Conservation (phyloP, 2,797 vertebrate species). For the Malurus leucopterus region DNA sequence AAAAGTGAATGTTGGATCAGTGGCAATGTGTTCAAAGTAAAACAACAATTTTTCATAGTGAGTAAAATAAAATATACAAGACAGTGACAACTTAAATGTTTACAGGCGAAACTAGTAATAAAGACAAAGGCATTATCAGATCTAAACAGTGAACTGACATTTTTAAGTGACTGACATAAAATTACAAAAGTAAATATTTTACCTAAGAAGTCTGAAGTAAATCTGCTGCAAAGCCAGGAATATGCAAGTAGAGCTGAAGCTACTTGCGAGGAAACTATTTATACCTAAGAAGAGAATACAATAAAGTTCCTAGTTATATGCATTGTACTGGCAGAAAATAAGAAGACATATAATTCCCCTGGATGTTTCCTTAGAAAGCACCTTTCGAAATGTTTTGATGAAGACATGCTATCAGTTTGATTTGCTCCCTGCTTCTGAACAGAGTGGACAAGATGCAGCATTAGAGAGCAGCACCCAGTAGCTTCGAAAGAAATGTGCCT, state of each 20-base stretch:
- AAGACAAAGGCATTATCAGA: not conserved
- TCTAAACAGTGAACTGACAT: constrained; percentile 12
- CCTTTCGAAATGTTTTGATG: constrained; percentile 10
- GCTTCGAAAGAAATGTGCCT: constrained; percentile 59
- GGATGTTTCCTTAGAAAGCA: not conserved
- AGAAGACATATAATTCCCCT: not conserved
- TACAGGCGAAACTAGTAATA: constrained; percentile 18
- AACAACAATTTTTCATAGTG: not conserved
- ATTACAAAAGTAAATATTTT: constrained; percentile 9
- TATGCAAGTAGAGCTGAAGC: not conserved
- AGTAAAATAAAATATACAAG: not conserved
- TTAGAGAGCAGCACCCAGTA: constrained; percentile 45
- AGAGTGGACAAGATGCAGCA: constrained; percentile 53
- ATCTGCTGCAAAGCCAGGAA: not conserved
- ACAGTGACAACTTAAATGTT: constrained; percentile 33
- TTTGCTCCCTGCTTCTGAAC: constrained; percentile 34
- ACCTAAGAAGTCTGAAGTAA: constrained; percentile 4
- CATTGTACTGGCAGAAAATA: not conserved
- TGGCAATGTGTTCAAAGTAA: not conserved
- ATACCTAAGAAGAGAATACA: not conserved
- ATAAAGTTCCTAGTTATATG: not conserved
- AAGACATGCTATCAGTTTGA: constrained; percentile 2
- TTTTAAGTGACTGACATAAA: constrained; percentile 22
- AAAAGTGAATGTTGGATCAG: not conserved
- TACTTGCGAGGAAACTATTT: not conserved